Evolutionary conservation across 2,113 vertebrate species (phyloP), one percentile per base, ranked within the genome.

Genomic region (Phocoena sinus): DNA sequence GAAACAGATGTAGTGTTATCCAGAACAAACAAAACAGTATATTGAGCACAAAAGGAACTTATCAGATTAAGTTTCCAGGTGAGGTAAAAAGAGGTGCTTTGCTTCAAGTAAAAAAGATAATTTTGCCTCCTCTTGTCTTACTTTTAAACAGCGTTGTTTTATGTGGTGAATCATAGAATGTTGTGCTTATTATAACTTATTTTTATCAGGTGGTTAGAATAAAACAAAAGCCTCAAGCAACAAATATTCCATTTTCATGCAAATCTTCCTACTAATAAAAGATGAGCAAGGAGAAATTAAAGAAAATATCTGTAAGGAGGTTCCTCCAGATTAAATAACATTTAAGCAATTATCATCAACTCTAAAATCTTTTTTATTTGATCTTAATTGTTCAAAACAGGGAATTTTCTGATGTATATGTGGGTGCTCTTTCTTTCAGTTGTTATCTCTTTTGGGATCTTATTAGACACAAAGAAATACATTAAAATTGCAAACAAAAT

Each of bases 401-500:
- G 25, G 13, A 33, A 44, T 94, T 92, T 89, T 76, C 31, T 94
- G 36, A 95, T 86, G 83, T 84, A 60, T 31, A 67, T 50, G 70
- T 87, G 76, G 63, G 70, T 96, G 74, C 33, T 70, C 47, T 87
- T 89, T 87, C 68, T 87, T 89, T 87, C 68, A 97, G 41, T 70
- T 95, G 13, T 8, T 96, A 10, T 96, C 86, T 76, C 41, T 91
- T 97, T 58, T 44, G 13, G 60, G 60, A 0, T 92, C 82, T 98
- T 95, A 97, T 97, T 98, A 98, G 96, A 97, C 93, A 91, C 74
- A 97, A 97, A 98, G 95, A 97, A 98, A 97, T 95, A 96, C 97
- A 98, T 98, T 70, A 95, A 96, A 98, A 97, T 97, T 98, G 71
- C 97, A 98, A 98, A 97, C 94, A 94, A 96, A 89, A 93, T 96